A percentile compares a stretch with the other conserved stretches of the same genome.
These are phyloP conservation scores for Sebastiscus albofasciatus DNA, from an alignment of 2,797 vertebrate species.

Conservation along the genomic window DNA sequence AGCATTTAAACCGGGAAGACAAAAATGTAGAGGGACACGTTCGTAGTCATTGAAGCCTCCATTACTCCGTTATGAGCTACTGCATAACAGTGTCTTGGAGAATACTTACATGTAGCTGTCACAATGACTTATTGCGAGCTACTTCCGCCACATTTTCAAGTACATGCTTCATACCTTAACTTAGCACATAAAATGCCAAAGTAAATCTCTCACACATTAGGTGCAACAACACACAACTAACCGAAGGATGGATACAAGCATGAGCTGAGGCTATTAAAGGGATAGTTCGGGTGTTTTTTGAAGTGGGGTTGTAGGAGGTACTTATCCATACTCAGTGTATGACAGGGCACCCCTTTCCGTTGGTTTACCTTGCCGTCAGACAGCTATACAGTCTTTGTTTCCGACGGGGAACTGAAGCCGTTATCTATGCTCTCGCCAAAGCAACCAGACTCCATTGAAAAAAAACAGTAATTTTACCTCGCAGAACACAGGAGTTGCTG, in stretches of 20 bases:
- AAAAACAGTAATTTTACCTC: too few relatives aligned
- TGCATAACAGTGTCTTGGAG: background rate
- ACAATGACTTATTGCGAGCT: background rate
- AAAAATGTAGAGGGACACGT: constrained; percentile 13
- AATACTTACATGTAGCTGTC: constrained; percentile 16
- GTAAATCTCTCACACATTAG: background rate
- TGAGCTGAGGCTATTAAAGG: background rate
- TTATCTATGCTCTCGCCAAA: too few relatives aligned
- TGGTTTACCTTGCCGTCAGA: too few relatives aligned
- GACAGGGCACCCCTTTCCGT: too few relatives aligned
- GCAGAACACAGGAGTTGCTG: too few relatives aligned
- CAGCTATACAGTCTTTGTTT: too few relatives aligned
- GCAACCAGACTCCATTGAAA: too few relatives aligned
- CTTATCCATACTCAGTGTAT: too few relatives aligned
- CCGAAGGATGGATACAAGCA: background rate
- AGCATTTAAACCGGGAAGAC: constrained; percentile 29
- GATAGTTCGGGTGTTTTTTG: too few relatives aligned
- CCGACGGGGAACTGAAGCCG: too few relatives aligned
- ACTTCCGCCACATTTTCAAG: background rate
- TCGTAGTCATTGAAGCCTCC: background rate
- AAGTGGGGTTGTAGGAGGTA: too few relatives aligned
- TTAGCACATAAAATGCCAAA: background rate
- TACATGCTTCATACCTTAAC: background rate
- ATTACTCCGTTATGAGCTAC: background rate
- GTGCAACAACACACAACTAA: background rate